Evolutionary conservation across 2,797 vertebrate genomes (phyloP), one percentile per base, ranked within the genome.

Genomic region (Menidia menidia): DNA sequence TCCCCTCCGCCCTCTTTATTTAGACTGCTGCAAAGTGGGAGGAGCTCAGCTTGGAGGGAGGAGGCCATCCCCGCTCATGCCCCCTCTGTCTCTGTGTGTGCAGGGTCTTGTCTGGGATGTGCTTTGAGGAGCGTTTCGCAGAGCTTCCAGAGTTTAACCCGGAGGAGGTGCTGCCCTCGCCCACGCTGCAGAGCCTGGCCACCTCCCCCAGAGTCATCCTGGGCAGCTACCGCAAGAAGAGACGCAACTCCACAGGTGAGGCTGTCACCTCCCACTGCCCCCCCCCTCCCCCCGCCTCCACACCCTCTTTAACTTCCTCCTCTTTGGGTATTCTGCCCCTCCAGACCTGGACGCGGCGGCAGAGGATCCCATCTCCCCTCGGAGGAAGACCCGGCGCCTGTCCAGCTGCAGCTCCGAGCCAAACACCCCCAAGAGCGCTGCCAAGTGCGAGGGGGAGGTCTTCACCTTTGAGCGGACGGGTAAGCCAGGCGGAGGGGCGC

Each of bases 351-450:
- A 97, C 64, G 90, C 88, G 0, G 89, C 95, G 0, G 92, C 92
- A 0, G 96, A 98, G 62, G 97, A 97, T 35, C 95, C 96, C 66
- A 92, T 93, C 72, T 97, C 96, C 0, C 96, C 96, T 0, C 94
- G 96, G 86, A 96, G 96, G 76, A 96, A 96, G 90, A 96, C 95
- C 51, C 94, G 95, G 0, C 93, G 96, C 13, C 93, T 96, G 19
- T 97, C 96, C 50, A 97, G 95, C 92, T 98, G 97, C 88, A 96
- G 96, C 89, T 97, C 97, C 0, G 97, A 98, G 89, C 96, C 96
- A 80, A 98, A 93, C 92, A 98, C 97, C 4, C 97, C 97, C 8
- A 98, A 97, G 88, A 97, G 97, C 30, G 97, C 94, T n/a, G 89
- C 95, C 90, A 97, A 97, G 88, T 97, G 96, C 1, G 97, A 98